Percentiles rank a stretch among this genome's conserved stretches.
Evolutionary conservation across 64 coral and sea anemone species (phyloP).

Genomic region (Actinia tenebrosa): DNA sequence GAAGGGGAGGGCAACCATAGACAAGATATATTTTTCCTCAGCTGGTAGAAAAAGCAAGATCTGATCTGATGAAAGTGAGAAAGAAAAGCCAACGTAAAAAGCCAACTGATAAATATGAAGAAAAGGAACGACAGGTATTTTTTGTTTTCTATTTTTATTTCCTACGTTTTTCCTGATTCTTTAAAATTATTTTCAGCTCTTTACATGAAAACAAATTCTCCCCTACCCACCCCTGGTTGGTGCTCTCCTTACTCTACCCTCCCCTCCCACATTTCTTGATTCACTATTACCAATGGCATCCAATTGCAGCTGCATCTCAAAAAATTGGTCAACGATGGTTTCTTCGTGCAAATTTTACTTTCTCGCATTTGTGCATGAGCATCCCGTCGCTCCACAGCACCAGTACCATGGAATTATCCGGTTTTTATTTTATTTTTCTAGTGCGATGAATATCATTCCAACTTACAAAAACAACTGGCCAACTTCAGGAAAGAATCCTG

Average conservation of each 20-base stretch:
- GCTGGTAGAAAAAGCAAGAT: constrained; percentile 71
- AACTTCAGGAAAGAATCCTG: constrained; percentile 58
- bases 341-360: too few relatives aligned
- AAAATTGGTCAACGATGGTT: too few relatives aligned
- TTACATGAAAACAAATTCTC: background rate
- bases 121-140: constrained; percentile 90
- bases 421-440: background rate
- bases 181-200: too few relatives aligned
- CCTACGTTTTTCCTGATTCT: background rate
- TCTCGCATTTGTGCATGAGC: background rate
- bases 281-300: too few relatives aligned
- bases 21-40: background rate
- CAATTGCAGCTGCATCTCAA: too few relatives aligned
- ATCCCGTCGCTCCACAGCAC: background rate
- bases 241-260: background rate
- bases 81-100: constrained; percentile 95
- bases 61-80: constrained; percentile 71
- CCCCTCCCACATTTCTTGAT: too few relatives aligned
- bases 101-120: constrained; percentile 87
- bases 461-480: constrained; percentile 52
- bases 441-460: constrained; percentile 71
- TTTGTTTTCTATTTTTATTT: background rate
- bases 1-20: too few relatives aligned
- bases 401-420: background rate
- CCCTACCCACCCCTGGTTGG: background rate